Base-by-base conservation (phyloP, 1,140 invertebrate genomes). In the Cyclina sinensis region DNA sequence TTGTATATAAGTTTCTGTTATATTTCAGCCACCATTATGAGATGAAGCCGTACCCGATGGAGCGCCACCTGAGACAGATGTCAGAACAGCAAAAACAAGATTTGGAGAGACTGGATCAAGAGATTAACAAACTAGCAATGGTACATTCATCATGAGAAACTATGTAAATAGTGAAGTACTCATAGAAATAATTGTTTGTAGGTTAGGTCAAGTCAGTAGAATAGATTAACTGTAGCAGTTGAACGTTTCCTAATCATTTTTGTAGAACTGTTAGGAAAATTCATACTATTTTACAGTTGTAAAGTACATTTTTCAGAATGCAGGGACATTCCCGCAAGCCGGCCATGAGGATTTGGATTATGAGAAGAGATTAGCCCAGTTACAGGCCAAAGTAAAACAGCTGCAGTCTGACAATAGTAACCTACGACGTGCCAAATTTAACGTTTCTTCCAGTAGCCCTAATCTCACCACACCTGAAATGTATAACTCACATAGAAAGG, bases 361-460 rank as follows among this genome's bases (percentile, higher is more conserved):
- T 83, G 65, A 78, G 1, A 88, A 88, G 48, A 35, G 62, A 48
- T 48, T 88, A 0, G 43, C 79, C 14, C 86, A 74, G 35, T 43
- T 88, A n/a, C 86, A 88, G 21, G n/a, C 78, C 21, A 88, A 88
- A 62, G 86, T 88, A 7, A 81, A 73, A 73, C 86, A 88, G 37
- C 46, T 88, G 18, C 86, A 88, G n/a, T n/a, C 43, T 0, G 86
- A 88, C 24, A 88, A 88, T 37, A 88, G 39, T 24, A 48, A 32
- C 16, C 46, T 88, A 12, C 43, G 86, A 35, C 78, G 54, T 59
- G 57, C 78, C n/a, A 88, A 88, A 76, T 46, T 83, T 14, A 59
- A 35, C n/a, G 59, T 76, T 7, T 82, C 86, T 62, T 82, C 78
- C 68, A 73, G 62, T 65, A 74, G 35, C 16, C 86, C 86, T n/a